Evolutionary conservation across 1,140 invertebrate species (phyloP).

Genomic region (Augochlora pura): DNA sequence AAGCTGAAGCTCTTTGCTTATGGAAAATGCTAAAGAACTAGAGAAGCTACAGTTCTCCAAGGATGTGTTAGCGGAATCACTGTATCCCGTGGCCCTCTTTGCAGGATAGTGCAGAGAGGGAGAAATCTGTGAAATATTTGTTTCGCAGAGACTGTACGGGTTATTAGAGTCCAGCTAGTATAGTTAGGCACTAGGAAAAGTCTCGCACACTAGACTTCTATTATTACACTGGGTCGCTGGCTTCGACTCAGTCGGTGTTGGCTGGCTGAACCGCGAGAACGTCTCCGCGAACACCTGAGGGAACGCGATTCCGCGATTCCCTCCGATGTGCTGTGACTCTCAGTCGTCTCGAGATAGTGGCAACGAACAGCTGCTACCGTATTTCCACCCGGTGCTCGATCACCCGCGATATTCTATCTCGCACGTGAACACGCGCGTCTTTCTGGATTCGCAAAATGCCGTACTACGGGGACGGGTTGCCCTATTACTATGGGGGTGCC

Average conservation of each 20-base stretch:
- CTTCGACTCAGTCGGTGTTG: constrained; percentile 79
- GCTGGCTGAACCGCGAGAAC: constrained; percentile 79
- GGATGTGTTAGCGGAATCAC: no score
- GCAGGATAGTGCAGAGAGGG: no score
- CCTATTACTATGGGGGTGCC: constrained; percentile 72
- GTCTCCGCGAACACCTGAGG: constrained; percentile 72
- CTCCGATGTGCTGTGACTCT: neutral
- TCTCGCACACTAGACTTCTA: constrained; percentile 78
- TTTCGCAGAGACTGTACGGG: constrained; percentile 47
- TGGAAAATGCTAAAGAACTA: no score
- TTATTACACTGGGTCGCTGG: constrained; percentile 78
- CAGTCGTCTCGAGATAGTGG: constrained; percentile 25
- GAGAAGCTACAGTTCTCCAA: no score
- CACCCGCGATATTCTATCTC: neutral
- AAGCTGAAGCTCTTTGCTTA: no score
- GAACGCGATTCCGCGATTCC: constrained; percentile 26
- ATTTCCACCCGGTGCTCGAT: neutral
- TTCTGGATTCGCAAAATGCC: constrained; percentile 68
- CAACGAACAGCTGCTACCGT: neutral
- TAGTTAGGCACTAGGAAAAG: constrained; percentile 69
- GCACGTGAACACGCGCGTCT: neutral
- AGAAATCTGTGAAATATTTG: neutral
- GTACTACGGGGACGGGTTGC: constrained; percentile 71
- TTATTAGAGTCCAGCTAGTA: constrained; percentile 65
- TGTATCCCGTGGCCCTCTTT: no score